Conservation (phyloP, 2,797 vertebrate species). For the Merluccius polli region DNA sequence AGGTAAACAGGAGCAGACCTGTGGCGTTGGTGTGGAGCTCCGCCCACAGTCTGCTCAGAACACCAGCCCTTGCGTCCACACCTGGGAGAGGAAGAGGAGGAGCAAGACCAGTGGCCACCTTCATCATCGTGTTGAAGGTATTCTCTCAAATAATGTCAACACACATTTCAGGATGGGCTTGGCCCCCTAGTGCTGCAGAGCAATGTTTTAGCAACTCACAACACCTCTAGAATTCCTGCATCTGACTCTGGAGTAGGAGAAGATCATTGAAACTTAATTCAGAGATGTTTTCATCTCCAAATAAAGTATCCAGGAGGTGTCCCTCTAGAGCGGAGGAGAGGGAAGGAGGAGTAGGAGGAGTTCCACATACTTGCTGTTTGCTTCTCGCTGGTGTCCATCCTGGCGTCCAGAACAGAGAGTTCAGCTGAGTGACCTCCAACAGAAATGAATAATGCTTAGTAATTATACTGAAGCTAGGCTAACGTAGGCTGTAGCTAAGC, state of each 20-base stretch:
- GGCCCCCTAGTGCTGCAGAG: no score
- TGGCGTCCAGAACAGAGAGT: not conserved
- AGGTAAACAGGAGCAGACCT: not conserved
- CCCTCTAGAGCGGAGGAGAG: no score
- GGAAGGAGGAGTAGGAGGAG: not conserved
- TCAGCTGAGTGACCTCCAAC: not conserved
- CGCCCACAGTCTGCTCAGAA: not conserved
- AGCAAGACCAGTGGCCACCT: not conserved
- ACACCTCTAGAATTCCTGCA: no score
- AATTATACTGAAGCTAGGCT: not conserved
- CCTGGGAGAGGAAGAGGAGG: not conserved
- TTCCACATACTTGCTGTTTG: not conserved
- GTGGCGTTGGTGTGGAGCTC: not conserved
- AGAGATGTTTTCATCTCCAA: no score
- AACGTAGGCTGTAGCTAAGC: not conserved
- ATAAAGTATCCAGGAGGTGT: no score
- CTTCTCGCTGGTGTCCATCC: not conserved
- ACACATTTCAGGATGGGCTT: no score
- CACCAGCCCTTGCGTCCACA: not conserved
- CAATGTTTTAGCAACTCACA: not conserved
- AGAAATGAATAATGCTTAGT: not conserved
- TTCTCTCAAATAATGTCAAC: no score
- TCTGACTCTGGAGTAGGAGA: no score
- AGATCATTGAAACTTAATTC: no score
- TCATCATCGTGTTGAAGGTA: not conserved